Conservation (phyloP, 2,888 invertebrate genomes). For the Oligia latruncula region DNA sequence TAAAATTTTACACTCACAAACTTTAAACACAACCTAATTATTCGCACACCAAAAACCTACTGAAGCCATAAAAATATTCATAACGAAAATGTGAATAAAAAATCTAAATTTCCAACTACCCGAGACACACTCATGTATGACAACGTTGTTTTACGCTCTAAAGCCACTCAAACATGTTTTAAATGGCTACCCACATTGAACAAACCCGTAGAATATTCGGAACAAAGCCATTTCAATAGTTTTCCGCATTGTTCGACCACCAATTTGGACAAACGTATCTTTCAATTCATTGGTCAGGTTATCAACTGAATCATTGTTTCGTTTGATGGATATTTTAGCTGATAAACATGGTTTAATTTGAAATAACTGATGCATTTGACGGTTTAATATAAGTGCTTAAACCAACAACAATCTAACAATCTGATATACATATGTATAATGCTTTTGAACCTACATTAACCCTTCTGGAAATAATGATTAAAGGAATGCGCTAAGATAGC, state of each 20-base stretch:
- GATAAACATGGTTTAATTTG: slow-evolving; percentile 4
- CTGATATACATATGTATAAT: background rate
- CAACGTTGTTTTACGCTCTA: slow-evolving; percentile 59
- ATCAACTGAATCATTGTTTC: slow-evolving; percentile 34
- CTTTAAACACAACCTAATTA: background rate
- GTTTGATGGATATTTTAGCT: slow-evolving; percentile 33
- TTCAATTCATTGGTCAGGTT: slow-evolving; percentile 55
- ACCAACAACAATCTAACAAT: background rate
- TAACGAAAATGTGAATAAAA: slow-evolving; percentile 16
- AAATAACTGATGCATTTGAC: background rate
- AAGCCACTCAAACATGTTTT: slow-evolving; percentile 56
- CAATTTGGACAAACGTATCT: slow-evolving; percentile 37
- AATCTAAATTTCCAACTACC: slow-evolving; percentile 36
- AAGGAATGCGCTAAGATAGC: too few relatives aligned
- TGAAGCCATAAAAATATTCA: slow-evolving; percentile 42
- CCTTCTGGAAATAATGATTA: background rate
- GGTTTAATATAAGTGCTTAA: background rate
- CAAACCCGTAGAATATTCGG: slow-evolving; percentile 49
- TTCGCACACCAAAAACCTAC: slow-evolving; percentile 3
- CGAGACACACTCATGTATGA: slow-evolving; percentile 27
- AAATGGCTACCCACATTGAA: slow-evolving; percentile 48
- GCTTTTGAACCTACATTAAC: background rate
- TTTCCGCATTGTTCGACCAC: slow-evolving; percentile 16
- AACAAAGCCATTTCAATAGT: slow-evolving; percentile 45
- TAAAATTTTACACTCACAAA: slow-evolving; percentile 1